phyloP scores from a whole-genome alignment of 2,888 invertebrate species.

The Lithophane socia region DNA sequence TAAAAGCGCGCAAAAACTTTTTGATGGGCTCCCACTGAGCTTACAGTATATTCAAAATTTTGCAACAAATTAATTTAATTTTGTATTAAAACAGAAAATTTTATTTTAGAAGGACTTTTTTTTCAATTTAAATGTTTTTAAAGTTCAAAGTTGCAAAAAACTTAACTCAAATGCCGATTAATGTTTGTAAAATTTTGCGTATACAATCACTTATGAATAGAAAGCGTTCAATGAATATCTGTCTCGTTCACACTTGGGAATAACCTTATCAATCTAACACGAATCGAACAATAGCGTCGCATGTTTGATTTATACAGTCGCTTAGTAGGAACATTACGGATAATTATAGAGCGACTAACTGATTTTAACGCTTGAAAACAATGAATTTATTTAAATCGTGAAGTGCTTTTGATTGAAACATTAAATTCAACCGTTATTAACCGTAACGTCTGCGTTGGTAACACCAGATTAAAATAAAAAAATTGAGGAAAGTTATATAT shows the following conservation, averaged over 20 bases:
- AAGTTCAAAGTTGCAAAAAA: not conserved
- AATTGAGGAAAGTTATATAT: not conserved
- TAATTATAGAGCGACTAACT: constrained; percentile 86
- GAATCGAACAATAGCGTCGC: constrained; percentile 90
- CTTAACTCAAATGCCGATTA: constrained; percentile 36
- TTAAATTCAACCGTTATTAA: constrained; percentile 13
- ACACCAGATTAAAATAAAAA: not conserved
- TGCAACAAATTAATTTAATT: constrained; percentile 50
- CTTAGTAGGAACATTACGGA: constrained; percentile 90
- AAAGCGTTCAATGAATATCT: constrained; percentile 86
- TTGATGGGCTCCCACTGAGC: constrained; percentile 79
- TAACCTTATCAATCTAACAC: constrained; percentile 90
- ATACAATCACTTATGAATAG: constrained; percentile 86
- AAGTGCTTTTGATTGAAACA: constrained; percentile 37
- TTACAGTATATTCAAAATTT: constrained; percentile 72
- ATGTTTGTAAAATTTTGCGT: constrained; percentile 72
- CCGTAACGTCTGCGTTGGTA: not conserved
- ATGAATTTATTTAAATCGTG: constrained; percentile 39
- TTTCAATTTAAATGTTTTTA: not conserved
- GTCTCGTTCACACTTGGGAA: constrained; percentile 89
- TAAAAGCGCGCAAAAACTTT: constrained; percentile 84
- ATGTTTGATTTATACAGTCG: constrained; percentile 90
- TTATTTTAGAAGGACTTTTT: not conserved
- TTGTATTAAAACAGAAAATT: not conserved
- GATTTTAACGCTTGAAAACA: constrained; percentile 80